These are phyloP conservation scores for Hirtodrosophila confusa DNA, from an alignment of 2,888 invertebrate species.

Conservation along the genomic window DNA sequence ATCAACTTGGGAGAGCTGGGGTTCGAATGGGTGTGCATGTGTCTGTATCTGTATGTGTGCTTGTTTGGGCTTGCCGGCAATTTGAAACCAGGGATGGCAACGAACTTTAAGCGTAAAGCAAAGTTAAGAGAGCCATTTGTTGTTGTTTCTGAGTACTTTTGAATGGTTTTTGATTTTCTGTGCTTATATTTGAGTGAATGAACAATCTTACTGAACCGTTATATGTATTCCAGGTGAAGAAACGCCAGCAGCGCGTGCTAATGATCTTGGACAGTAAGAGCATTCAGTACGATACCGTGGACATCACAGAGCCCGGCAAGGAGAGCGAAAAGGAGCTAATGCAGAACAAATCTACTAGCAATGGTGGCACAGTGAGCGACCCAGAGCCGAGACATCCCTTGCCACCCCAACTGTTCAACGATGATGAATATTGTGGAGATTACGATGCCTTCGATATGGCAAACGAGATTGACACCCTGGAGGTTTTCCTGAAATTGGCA, in stretches of 20 bases:
- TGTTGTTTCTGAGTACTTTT: no score
- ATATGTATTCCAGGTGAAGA: slow-evolving; percentile 90
- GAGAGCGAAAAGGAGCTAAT: slow-evolving; percentile 95
- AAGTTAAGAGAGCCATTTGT: neutral
- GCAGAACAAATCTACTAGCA: slow-evolving; percentile 93
- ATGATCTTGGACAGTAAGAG: slow-evolving; percentile 97
- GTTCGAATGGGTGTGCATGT: slow-evolving; percentile 15
- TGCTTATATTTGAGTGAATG: no score
- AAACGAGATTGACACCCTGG: slow-evolving; percentile 95
- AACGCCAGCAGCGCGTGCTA: slow-evolving; percentile 95
- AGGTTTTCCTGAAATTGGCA: slow-evolving; percentile 92
- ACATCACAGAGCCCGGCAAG: slow-evolving; percentile 96
- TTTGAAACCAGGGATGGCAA: slow-evolving; percentile 39
- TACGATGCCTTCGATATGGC: slow-evolving; percentile 96
- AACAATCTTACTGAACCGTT: no score
- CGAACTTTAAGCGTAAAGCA: neutral
- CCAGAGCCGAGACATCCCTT: slow-evolving; percentile 91
- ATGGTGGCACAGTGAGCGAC: slow-evolving; percentile 90
- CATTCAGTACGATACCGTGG: slow-evolving; percentile 94
- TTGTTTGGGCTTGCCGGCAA: slow-evolving; percentile 61
- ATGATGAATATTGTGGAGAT: slow-evolving; percentile 94
- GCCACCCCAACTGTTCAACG: slow-evolving; percentile 98
- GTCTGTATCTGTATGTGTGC: slow-evolving; percentile 18
- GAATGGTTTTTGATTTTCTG: no score
- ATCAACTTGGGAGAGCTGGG: slow-evolving; percentile 8